Conservation (phyloP, 2,888 invertebrate species). For the Zygothrica quintamaculata region DNA sequence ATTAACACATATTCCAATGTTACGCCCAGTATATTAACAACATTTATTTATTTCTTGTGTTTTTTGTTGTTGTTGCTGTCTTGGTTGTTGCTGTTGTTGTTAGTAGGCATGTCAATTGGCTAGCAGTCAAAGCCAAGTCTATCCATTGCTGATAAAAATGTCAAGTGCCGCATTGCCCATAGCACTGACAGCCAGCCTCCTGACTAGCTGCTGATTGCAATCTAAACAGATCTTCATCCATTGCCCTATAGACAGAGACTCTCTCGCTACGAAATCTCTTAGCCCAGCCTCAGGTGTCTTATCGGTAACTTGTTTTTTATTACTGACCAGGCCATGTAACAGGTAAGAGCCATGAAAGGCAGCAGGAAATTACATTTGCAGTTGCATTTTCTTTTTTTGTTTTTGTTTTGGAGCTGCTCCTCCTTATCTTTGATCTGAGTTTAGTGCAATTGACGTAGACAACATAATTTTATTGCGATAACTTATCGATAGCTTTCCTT, state of each 20-base stretch:
- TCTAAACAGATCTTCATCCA: constrained; percentile 43
- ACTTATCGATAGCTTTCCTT: constrained; percentile 40
- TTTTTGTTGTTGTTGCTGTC: constrained; percentile 38
- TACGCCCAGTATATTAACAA: constrained; percentile 14
- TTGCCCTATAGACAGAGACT: constrained; percentile 42
- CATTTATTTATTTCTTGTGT: neutral
- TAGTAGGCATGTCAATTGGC: constrained; percentile 42
- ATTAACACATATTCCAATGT: constrained; percentile 43
- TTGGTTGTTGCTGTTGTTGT: constrained; percentile 35
- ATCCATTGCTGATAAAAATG: constrained; percentile 50
- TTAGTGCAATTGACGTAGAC: constrained; percentile 62
- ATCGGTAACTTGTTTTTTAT: constrained; percentile 52
- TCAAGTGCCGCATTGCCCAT: constrained; percentile 42
- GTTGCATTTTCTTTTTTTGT: constrained; percentile 41
- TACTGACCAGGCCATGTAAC: constrained; percentile 17
- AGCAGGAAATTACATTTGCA: constrained; percentile 46
- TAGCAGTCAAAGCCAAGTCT: constrained; percentile 18
- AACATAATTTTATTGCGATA: constrained; percentile 69
- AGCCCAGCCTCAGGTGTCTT: constrained; percentile 10
- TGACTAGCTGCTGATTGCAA: constrained; percentile 45
- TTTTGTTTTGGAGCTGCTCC: constrained; percentile 18
- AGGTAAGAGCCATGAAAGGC: neutral
- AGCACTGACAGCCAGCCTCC: constrained; percentile 38
- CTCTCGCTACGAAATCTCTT: no score
- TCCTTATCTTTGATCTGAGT: constrained; percentile 53